Percentiles rank a stretch among this genome's conserved stretches.
phyloP scores from a whole-genome alignment of 2,888 invertebrate species.

The Ommatoiulus sabulosus region DNA sequence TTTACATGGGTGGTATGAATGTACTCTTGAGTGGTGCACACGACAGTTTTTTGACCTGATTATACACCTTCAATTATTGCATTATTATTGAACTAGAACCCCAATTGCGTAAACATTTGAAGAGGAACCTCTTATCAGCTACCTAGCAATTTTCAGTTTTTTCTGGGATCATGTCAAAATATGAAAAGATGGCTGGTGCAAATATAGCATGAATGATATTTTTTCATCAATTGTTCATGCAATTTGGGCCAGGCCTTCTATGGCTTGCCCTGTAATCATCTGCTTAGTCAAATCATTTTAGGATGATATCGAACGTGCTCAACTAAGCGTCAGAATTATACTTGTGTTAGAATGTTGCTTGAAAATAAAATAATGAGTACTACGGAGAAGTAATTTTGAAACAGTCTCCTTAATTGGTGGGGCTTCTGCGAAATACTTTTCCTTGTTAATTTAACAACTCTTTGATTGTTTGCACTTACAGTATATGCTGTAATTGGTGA shows the following conservation, averaged over 20 bases:
- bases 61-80: conserved; percentile 46
- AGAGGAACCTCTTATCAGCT: conserved; percentile 42
- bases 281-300: conserved; percentile 37
- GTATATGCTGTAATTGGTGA: too few species aligned
- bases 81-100: conserved; percentile 47
- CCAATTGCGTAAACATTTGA: conserved; percentile 47
- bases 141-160: conserved; percentile 10
- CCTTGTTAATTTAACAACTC: too few species aligned
- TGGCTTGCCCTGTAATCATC: conserved; percentile 41
- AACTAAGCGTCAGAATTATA: conserved; percentile 32
- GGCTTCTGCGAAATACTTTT: too few species aligned
- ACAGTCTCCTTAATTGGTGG: background rate
- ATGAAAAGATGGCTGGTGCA: conserved; percentile 16
- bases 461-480: too few species aligned
- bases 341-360: background rate
- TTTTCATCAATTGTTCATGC: conserved; percentile 35
- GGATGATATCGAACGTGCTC: conserved; percentile 3
- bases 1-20: background rate
- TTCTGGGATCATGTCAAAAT: conserved; percentile 32
- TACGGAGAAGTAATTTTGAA: background rate
- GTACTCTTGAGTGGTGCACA: background rate
- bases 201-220: conserved; percentile 41
- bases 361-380: background rate
- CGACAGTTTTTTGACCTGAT: conserved; percentile 44
- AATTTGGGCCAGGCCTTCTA: conserved; percentile 27